phyloP scores from a whole-genome alignment of 2,888 invertebrate genomes.

The Mythimna ferrago region DNA sequence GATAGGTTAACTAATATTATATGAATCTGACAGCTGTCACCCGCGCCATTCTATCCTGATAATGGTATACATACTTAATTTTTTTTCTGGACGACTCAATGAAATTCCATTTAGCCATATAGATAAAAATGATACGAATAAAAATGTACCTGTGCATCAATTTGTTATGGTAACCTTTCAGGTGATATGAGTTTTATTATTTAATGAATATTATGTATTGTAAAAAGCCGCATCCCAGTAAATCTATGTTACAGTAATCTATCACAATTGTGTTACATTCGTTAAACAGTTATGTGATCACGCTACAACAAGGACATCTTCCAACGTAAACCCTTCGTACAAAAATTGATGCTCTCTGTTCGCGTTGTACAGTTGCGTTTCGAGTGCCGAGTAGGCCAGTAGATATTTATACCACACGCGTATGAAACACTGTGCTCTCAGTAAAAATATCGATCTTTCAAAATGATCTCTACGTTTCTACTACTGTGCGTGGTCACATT shows the following conservation, averaged over 20 bases:
- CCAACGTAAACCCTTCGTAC: conserved; percentile 40
- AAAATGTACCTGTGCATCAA: neutral
- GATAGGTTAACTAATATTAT: too few species aligned
- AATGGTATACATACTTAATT: too few species aligned
- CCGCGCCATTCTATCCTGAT: too few species aligned
- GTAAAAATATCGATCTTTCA: conserved; percentile 54
- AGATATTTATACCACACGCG: conserved; percentile 61
- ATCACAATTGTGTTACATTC: conserved; percentile 2
- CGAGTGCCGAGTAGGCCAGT: conserved; percentile 65
- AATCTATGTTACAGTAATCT: neutral
- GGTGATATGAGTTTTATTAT: neutral
- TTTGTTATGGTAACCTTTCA: neutral
- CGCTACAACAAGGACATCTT: conserved; percentile 44
- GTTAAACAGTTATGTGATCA: conserved; percentile 36
- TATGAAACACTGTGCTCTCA: conserved; percentile 49
- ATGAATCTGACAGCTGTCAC: too few species aligned
- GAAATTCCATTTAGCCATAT: neutral
- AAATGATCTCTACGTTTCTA: conserved; percentile 61
- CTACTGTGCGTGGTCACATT: conserved; percentile 61
- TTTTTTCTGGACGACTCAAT: neutral
- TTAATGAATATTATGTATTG: too few species aligned
- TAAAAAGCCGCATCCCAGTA: neutral
- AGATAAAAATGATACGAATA: neutral
- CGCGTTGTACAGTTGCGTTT: conserved; percentile 63
- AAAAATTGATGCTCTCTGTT: conserved; percentile 55